Conservation (phyloP, 1,140 invertebrate species). For the Diplogasteroides magnus region DNA sequence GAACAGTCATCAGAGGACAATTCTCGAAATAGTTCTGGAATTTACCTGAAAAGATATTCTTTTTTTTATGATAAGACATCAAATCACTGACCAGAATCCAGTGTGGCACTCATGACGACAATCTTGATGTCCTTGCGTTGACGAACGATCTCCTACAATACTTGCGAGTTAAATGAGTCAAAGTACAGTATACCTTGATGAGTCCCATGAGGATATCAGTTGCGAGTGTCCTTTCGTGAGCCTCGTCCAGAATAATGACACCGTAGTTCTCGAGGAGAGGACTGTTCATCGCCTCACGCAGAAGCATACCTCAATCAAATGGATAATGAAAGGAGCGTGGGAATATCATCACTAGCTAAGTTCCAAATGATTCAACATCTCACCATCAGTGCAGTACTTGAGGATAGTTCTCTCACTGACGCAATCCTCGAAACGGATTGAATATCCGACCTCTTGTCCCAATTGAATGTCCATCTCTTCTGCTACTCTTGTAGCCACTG, state of each 20-base stretch:
- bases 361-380: too few species aligned
- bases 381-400: conserved; percentile 61
- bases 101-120: conserved; percentile 97
- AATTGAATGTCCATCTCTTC: conserved; percentile 94
- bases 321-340: not conserved
- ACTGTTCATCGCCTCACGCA: conserved; percentile 97
- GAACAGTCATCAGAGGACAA: conserved; percentile 95
- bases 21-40: conserved; percentile 73
- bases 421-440: conserved; percentile 98
- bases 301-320: conserved; percentile 77
- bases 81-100: too few species aligned
- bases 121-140: conserved; percentile 87
- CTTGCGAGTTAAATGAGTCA: not conserved
- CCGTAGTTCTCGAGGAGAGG: conserved; percentile 93
- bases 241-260: conserved; percentile 89
- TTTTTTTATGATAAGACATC: too few species aligned
- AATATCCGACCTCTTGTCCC: conserved; percentile 69
- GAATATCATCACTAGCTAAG: conserved; percentile 16
- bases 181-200: conserved; percentile 36
- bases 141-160: conserved; percentile 88
- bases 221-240: conserved; percentile 94
- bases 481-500: conserved; percentile 90
- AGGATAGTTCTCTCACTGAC: conserved; percentile 84
- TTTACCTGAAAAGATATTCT: too few species aligned
- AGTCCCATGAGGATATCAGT: conserved; percentile 97